Evolutionary conservation across 2,888 invertebrate genomes (phyloP), one percentile per base, ranked within the genome.

Genomic region (Pollenia angustigena): DNA sequence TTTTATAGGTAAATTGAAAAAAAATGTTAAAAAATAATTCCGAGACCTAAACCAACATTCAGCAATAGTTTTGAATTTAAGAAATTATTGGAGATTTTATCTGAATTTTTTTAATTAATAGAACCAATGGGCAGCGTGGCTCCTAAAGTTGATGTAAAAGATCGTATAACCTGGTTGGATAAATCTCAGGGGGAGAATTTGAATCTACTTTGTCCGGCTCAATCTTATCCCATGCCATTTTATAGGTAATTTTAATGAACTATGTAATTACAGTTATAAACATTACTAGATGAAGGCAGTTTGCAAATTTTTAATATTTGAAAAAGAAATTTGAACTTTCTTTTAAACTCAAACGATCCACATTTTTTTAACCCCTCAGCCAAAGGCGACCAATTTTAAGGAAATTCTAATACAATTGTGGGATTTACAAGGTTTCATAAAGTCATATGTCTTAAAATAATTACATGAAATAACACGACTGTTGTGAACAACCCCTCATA

Each of bases 101-200:
- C 11, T 6, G 42, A 8, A 32, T 64, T 52, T 52, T n/a, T 12
- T 40, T 42, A 3, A 23, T 78, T 90, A 92, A 60, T 94, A 96
- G 96, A 96, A 91, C 96, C 96, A 16, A 95, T 96, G 85, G 96
- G 96, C 89, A 95, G 95, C 88, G 95, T 96, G 88, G 94, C 95
- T 46, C 96, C 96, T 58, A 96, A 95, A 92, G 95, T 96, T 90
- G 95, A 95, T 88, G 94, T 95, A 94, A 91, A 94, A 94, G 91
- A 90, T 84, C 92, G 94, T 94, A 74, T 94, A 95, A 94, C 93
- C 94, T 94, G 72, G 74, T 16, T 18, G 12, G 69, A 32, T 8
- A 76, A 82, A 92, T 95, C 94, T 91, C 92, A 93, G 87, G 92
- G 92, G 88, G 95, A 94, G 91, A 93, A 95, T 88, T 95, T 96